phyloP scores from a whole-genome alignment of 2,113 vertebrate species.

The Tympanuchus pallidicinctus region DNA sequence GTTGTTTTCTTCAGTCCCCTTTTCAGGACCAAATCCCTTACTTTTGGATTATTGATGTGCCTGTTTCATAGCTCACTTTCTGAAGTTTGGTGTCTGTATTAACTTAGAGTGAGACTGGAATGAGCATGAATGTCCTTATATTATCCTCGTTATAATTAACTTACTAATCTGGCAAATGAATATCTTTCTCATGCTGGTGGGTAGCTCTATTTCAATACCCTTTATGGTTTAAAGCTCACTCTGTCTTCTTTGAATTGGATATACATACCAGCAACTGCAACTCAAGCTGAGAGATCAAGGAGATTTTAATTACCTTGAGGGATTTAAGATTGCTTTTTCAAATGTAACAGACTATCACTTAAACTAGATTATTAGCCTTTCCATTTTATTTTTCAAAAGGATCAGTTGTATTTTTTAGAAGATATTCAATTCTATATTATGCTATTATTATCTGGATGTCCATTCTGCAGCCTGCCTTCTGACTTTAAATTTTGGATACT shows the following conservation, averaged over 20 bases:
- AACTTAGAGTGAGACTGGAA: not conserved
- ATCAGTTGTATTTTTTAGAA: slow-evolving; percentile 48
- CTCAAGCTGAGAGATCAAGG: slow-evolving; percentile 7
- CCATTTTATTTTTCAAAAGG: not conserved
- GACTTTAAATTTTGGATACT: slow-evolving; percentile 44
- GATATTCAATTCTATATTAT: not conserved
- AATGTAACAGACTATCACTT: not conserved
- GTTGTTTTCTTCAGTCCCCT: not conserved
- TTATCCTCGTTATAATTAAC: not conserved
- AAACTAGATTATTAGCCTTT: not conserved
- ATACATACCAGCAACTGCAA: not conserved
- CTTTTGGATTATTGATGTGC: not conserved
- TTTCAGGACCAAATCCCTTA: not conserved
- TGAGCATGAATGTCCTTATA: not conserved
- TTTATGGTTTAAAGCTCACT: slow-evolving; percentile 16
- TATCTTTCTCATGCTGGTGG: not conserved
- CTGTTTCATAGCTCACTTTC: not conserved
- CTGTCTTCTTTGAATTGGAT: not conserved
- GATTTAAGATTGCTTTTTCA: slow-evolving; percentile 41
- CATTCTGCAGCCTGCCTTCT: not conserved
- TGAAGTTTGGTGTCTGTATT: not conserved
- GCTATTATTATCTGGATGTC: not conserved
- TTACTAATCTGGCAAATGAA: slow-evolving; percentile 7
- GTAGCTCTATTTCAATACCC: not conserved
- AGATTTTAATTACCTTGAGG: slow-evolving; percentile 48